Evolutionary conservation across 2,888 invertebrate species (phyloP), one percentile per base, ranked within the genome.

Genomic region (Entomobrya multifasciata): DNA sequence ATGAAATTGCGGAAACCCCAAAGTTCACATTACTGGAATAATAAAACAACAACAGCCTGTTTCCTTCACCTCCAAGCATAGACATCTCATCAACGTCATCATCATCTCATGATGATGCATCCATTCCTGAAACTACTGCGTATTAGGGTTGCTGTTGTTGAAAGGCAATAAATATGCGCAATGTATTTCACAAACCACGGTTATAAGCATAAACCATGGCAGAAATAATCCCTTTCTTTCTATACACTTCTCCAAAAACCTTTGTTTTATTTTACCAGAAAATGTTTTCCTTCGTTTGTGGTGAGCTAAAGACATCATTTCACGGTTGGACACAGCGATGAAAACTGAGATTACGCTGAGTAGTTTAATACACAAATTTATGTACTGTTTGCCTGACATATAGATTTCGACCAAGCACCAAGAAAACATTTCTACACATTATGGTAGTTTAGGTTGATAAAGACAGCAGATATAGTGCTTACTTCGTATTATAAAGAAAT

Each of bases 1-100:
- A 87, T 88, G 88, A 88, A 84, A 88, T 88, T 88, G 88, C 74
- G 84, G 84, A 87, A 83, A 86, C 77, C 85, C 85, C 62, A 41
- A 70, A 81, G 74, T 72, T 80, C 86, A 80, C 76, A 62, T 80
- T 76, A 77, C 79, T 72, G 60, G 60, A 49, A 84, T 77, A 76
- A 83, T 20, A 15, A 57, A 36, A 36, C 36, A 36, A 57, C 67
- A 84, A 84, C 84, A 84, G 84, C 84, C 77, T 84, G 84, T 84
- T 84, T 77, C 84, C 41, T 84, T 84, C 84, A 60, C 60, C 74
- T 22, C 74, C 49, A n/a, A n/a, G n/a, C n/a, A 36, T 36, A 36
- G 36, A 6, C 36, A 36, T 36, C 36, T 36, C 36, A 57, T 55
- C 65, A 20, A 41, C 60, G 22, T 55, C 13, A 22, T 55, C 55